phyloP scores from a whole-genome alignment of 2,113 vertebrate genomes.

The Takifugu bimaculatus region DNA sequence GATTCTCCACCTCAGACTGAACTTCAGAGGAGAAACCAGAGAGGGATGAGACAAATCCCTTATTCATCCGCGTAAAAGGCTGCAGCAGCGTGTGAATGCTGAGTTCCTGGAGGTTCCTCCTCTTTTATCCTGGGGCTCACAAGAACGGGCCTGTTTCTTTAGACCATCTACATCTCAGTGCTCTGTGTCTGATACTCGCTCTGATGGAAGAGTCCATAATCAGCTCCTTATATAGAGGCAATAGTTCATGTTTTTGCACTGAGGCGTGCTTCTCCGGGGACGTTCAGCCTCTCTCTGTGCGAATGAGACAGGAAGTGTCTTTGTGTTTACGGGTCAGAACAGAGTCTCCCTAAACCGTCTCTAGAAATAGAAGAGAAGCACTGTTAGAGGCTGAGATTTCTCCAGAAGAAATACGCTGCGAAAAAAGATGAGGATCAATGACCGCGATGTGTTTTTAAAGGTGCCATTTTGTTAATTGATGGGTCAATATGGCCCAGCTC shows the following conservation, averaged over 20 bases:
- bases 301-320: constrained; percentile 57
- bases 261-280: constrained; percentile 26
- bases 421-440: background rate
- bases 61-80: constrained; percentile 21
- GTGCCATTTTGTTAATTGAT: background rate
- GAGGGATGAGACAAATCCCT: constrained; percentile 17
- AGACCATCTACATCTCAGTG: background rate
- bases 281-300: constrained; percentile 32
- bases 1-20: constrained; percentile 14
- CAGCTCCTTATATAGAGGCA: constrained; percentile 60
- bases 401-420: background rate
- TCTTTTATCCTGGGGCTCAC: constrained; percentile 8
- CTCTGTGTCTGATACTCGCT: constrained; percentile 6
- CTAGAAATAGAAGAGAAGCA: constrained; percentile 44
- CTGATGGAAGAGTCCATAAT: constrained; percentile 16
- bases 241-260: constrained; percentile 35
- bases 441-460: background rate
- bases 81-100: constrained; percentile 9
- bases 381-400: background rate
- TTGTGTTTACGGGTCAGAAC: constrained; percentile 42
- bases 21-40: constrained; percentile 6
- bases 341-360: constrained; percentile 8
- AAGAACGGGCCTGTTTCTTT: background rate
- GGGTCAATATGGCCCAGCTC: background rate
- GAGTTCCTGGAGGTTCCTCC: constrained; percentile 21